Percentiles rank a stretch among this genome's conserved stretches.
These are phyloP conservation scores for Epizoanthus scotinus DNA, from an alignment of 92 coral and sea anemone species.

Conservation along the genomic window DNA sequence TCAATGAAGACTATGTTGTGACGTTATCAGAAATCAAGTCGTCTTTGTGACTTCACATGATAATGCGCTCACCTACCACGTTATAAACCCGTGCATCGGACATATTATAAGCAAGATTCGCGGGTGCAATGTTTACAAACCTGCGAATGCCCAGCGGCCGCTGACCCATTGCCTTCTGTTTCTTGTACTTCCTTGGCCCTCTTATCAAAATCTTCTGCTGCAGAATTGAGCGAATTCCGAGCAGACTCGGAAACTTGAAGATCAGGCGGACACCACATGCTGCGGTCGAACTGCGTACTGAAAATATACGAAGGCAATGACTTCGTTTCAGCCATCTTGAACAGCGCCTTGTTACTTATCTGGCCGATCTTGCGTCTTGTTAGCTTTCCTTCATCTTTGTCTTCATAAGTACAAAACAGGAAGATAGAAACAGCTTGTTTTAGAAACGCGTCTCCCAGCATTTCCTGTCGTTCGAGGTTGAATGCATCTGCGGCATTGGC, in stretches of 20 bases:
- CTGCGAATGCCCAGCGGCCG: slow-evolving; percentile 1
- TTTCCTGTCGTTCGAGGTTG: slow-evolving; percentile 90
- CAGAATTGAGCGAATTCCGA: background rate
- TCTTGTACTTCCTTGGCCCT: slow-evolving; percentile 37
- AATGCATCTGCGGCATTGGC: slow-evolving; percentile 77
- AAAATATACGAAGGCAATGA: slow-evolving; percentile 71
- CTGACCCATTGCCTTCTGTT: background rate
- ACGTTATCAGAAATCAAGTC: too few species aligned
- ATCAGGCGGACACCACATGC: slow-evolving; percentile 76
- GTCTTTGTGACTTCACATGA: background rate
- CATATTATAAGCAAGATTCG: too few species aligned
- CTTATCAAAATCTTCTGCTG: background rate
- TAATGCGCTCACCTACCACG: too few species aligned
- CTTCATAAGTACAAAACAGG: slow-evolving; percentile 67
- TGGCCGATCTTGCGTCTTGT: slow-evolving; percentile 74
- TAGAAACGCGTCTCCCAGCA: slow-evolving; percentile 97
- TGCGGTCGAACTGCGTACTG: slow-evolving; percentile 65
- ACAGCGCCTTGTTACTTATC: slow-evolving; percentile 83
- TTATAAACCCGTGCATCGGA: too few species aligned
- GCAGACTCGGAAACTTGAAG: slow-evolving; percentile 35
- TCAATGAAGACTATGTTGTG: too few species aligned
- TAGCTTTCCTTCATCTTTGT: slow-evolving; percentile 92
- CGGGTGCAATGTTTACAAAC: background rate
- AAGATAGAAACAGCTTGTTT: slow-evolving; percentile 90
- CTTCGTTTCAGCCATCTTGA: slow-evolving; percentile 60